Conservation (phyloP, 2,888 invertebrate species). For the Petrophora chlorosata region DNA sequence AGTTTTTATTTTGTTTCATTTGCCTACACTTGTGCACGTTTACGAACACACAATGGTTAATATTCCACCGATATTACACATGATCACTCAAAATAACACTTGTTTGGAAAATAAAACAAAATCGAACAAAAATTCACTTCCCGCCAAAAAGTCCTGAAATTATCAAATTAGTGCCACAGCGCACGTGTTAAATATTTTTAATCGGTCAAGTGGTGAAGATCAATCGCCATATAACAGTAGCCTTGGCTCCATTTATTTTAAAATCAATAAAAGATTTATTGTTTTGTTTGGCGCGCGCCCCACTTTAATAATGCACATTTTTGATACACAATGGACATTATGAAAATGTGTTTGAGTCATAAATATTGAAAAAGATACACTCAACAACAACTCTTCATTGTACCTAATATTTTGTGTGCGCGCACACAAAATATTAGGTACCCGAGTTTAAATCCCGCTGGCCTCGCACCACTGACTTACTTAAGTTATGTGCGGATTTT, state of each 20-base stretch:
- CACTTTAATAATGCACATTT: constrained; percentile 20
- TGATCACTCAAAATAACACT: too few species aligned
- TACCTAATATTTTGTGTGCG: background rate
- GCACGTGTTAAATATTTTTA: constrained; percentile 17
- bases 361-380: constrained; percentile 8
- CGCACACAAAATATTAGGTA: background rate
- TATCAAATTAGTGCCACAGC: constrained; percentile 19
- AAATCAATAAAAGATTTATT: constrained; percentile 36
- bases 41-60: too few species aligned
- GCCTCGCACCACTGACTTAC: too few species aligned
- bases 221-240: constrained; percentile 15
- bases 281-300: constrained; percentile 29
- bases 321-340: constrained; percentile 18
- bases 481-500: too few species aligned
- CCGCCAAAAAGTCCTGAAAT: too few species aligned
- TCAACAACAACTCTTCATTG: background rate
- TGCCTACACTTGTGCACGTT: too few species aligned
- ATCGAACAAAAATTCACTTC: too few species aligned
- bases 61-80: too few species aligned
- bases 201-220: constrained; percentile 31
- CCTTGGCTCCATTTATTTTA: constrained; percentile 30
- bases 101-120: too few species aligned
- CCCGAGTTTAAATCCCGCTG: background rate
- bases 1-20: too few species aligned
- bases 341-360: constrained; percentile 12